These are phyloP conservation scores for Anoplophora glabripennis DNA, from an alignment of 1,140 invertebrate genomes.

Conservation along the genomic window DNA sequence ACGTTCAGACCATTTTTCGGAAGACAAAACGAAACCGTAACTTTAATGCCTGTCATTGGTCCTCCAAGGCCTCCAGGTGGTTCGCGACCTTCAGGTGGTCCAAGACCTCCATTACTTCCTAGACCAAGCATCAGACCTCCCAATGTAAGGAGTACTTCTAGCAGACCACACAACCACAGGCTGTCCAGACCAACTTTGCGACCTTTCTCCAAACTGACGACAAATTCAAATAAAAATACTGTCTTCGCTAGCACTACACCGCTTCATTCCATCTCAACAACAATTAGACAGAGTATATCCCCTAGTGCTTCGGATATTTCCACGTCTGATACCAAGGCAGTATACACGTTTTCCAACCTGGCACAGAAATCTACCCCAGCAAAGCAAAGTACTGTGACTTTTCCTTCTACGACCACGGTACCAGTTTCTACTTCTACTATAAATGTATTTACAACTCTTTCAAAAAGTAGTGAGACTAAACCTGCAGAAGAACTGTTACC, in stretches of 20 bases:
- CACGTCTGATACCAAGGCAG: not conserved
- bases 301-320: not conserved
- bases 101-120: too few species aligned
- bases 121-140: not conserved
- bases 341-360: not conserved
- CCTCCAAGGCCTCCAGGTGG: constrained; percentile 8
- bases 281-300: not conserved
- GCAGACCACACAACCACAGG: too few species aligned
- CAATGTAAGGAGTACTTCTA: not conserved
- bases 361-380: not conserved
- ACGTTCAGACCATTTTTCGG: not conserved
- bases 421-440: too few species aligned
- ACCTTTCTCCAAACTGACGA: constrained; percentile 2
- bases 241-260: not conserved
- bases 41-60: not conserved
- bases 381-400: constrained; percentile 2
- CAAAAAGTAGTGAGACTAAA: too few species aligned
- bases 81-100: too few species aligned
- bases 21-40: constrained; percentile 10
- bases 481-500: too few species aligned
- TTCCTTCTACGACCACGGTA: too few species aligned
- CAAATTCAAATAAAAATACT: not conserved
- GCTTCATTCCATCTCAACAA: not conserved
- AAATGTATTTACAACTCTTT: too few species aligned
- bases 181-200: constrained; percentile 1